These are phyloP conservation scores for Eurytoma californica DNA, from an alignment of 2,888 invertebrate genomes.

Conservation along the genomic window DNA sequence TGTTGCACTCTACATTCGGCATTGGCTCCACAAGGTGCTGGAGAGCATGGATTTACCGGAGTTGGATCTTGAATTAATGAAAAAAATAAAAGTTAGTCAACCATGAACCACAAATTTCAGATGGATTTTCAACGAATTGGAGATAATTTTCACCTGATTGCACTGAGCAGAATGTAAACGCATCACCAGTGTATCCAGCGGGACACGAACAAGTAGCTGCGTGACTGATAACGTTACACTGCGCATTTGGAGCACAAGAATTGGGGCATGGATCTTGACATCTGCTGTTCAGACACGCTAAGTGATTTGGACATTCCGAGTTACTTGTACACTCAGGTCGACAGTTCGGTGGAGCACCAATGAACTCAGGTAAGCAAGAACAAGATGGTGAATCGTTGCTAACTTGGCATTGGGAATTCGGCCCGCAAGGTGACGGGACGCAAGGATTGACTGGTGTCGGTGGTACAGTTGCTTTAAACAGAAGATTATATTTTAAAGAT, in stretches of 20 bases:
- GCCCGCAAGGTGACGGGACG: conserved; percentile 87
- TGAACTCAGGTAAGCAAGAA: conserved; percentile 82
- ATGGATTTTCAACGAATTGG: background rate
- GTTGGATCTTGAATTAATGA: background rate
- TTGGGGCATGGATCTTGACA: conserved; percentile 85
- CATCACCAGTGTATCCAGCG: conserved; percentile 78
- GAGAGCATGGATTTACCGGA: conserved; percentile 78
- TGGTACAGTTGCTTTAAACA: conserved; percentile 72
- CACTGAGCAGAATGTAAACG: conserved; percentile 77
- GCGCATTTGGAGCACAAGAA: conserved; percentile 83
- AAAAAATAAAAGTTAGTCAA: background rate
- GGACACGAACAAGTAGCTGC: conserved; percentile 81
- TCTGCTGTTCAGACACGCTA: conserved; percentile 86
- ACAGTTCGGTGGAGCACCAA: conserved; percentile 85
- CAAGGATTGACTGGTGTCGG: conserved; percentile 82
- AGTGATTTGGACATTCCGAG: conserved; percentile 82
- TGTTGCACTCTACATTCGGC: conserved; percentile 86
- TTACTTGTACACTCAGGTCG: conserved; percentile 88
- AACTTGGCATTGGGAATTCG: conserved; percentile 84
- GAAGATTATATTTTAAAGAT: background rate
- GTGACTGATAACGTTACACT: conserved; percentile 82
- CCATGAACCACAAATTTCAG: background rate
- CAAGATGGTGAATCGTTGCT: conserved; percentile 83
- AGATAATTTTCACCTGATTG: conserved; percentile 71
- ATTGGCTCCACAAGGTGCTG: conserved; percentile 86